Conservation (phyloP, 2,797 vertebrate genomes). For the Anniella stebbinsi region DNA sequence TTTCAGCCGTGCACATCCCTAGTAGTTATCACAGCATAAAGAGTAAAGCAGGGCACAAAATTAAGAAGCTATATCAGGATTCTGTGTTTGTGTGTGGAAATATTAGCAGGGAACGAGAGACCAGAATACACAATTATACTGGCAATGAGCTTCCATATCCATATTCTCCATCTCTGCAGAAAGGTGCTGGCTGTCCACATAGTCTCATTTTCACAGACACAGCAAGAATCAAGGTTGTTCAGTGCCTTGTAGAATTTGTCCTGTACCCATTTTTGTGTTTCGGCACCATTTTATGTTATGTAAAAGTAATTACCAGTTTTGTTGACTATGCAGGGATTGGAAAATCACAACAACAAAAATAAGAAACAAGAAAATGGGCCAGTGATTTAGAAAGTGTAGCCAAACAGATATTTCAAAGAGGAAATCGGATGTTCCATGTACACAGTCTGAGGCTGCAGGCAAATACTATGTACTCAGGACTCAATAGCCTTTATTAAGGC, state of each 20-base stretch:
- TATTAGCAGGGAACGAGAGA: background rate
- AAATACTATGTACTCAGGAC: constrained; percentile 77
- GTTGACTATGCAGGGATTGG: constrained; percentile 48
- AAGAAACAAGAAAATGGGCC: constrained; percentile 48
- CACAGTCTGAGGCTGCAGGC: constrained; percentile 66
- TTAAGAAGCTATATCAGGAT: background rate
- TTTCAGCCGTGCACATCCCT: too few relatives aligned
- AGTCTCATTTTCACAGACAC: constrained; percentile 6
- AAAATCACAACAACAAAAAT: constrained; percentile 56
- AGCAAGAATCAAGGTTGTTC: background rate
- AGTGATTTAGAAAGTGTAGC: constrained; percentile 67
- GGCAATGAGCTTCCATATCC: background rate
- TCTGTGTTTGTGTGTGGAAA: too few relatives aligned
- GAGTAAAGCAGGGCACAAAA: background rate
- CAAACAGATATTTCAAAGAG: constrained; percentile 72
- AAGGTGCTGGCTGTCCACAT: background rate
- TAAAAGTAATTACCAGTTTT: constrained; percentile 50
- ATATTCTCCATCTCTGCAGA: background rate
- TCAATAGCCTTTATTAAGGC: constrained; percentile 82
- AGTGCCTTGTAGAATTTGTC: accelerated
- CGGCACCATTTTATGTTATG: constrained; percentile 7
- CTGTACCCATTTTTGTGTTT: background rate
- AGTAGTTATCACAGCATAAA: background rate
- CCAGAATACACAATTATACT: background rate
- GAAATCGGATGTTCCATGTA: constrained; percentile 75